These are phyloP conservation scores for Uropsilus gracilis DNA, from an alignment of 2,113 vertebrate species.

Conservation along the genomic window DNA sequence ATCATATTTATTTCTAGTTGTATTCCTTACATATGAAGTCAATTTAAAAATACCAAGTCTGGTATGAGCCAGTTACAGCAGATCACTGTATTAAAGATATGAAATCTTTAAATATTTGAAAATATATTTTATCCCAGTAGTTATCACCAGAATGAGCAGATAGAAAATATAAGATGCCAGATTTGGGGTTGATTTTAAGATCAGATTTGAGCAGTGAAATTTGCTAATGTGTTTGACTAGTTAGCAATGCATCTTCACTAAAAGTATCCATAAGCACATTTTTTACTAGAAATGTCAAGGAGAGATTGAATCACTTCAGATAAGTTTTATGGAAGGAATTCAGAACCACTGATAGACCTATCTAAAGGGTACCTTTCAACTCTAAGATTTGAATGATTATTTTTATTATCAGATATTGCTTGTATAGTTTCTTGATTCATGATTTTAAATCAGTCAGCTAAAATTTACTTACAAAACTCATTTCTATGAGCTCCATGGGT, in stretches of 20 bases:
- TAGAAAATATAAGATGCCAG: neutral
- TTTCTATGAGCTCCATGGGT: neutral
- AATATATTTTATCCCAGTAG: neutral
- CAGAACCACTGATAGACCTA: neutral
- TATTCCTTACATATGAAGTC: neutral
- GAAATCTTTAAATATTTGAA: conserved; percentile 33
- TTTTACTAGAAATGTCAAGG: neutral
- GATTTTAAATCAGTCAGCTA: conserved; percentile 37
- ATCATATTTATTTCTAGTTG: neutral
- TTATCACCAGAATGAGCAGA: neutral
- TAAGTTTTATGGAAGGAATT: neutral
- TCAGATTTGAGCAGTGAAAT: neutral
- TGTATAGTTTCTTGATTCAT: neutral
- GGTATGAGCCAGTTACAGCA: neutral
- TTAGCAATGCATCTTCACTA: neutral
- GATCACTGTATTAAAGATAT: neutral
- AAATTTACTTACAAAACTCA: conserved; percentile 6
- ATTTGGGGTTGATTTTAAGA: neutral
- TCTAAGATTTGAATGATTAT: neutral
- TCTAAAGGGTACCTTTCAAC: neutral
- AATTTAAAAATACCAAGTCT: neutral
- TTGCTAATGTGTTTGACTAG: neutral
- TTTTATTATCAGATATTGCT: conserved; percentile 6
- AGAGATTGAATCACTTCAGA: neutral
- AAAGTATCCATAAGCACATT: neutral